A percentile compares a stretch with the other conserved stretches of the same genome.
Evolutionary conservation across 2,113 vertebrate genomes (phyloP).

Genomic region (Ifrita kowaldi): DNA sequence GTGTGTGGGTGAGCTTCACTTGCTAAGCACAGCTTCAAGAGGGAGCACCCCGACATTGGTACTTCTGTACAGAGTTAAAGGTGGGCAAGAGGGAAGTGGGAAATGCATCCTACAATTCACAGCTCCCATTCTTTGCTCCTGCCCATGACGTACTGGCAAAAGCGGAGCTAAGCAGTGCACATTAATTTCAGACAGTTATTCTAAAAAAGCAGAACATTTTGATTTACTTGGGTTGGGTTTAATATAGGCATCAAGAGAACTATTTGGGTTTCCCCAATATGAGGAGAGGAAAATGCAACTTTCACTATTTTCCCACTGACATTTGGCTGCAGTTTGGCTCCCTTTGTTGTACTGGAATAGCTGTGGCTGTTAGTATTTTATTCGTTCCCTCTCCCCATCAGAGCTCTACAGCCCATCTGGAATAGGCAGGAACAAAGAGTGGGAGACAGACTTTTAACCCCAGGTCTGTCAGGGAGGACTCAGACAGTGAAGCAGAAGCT

Average conservation of each 20-base stretch:
- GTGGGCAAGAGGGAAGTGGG: background rate
- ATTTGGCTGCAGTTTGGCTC: background rate
- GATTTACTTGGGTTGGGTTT: background rate
- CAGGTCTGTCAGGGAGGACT: background rate
- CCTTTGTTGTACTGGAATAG: background rate
- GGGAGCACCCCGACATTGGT: background rate
- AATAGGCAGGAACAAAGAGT: background rate
- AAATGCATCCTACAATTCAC: background rate
- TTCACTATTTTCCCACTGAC: background rate
- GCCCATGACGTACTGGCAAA: background rate
- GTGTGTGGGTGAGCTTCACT: background rate
- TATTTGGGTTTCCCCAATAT: background rate
- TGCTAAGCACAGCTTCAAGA: background rate
- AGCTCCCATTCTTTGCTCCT: background rate
- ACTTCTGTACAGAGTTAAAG: background rate
- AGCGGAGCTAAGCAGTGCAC: background rate
- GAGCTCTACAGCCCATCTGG: background rate
- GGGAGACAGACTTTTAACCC: background rate
- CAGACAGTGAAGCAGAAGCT: background rate
- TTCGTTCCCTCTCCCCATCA: accelerated
- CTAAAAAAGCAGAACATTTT: background rate
- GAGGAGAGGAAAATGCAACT: background rate
- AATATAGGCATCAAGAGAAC: background rate
- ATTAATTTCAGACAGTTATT: background rate
- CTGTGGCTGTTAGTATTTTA: background rate